A percentile compares a stretch with the other conserved stretches of the same genome.
Evolutionary conservation across 2,888 invertebrate species (phyloP).

Genomic region (Melanargia galathea): DNA sequence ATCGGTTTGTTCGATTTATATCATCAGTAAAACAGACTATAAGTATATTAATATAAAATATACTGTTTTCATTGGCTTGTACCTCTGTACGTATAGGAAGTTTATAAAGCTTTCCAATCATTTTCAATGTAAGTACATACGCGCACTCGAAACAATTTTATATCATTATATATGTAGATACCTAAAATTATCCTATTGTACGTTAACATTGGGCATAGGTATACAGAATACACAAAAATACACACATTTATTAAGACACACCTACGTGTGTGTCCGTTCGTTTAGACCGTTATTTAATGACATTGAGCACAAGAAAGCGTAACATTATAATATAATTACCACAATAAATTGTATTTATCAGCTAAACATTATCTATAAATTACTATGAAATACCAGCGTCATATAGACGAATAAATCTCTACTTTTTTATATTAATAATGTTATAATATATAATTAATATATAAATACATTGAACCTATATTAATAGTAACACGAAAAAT

Average conservation of each 20-base stretch:
- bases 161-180: not conserved
- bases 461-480: conserved; percentile 67
- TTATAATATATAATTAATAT: conserved; percentile 50
- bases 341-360: conserved; percentile 51
- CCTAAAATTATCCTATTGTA: conserved; percentile 2
- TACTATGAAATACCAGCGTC: conserved; percentile 75
- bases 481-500: conserved; percentile 59
- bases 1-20: not conserved
- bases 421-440: conserved; percentile 46
- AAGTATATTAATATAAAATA: not conserved
- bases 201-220: conserved; percentile 14
- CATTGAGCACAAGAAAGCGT: conserved; percentile 80
- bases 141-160: conserved; percentile 2
- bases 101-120: conserved; percentile 2
- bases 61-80: not conserved
- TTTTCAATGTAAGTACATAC: conserved; percentile 6
- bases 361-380: conserved; percentile 52
- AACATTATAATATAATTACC: conserved; percentile 54
- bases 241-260: too few relatives aligned
- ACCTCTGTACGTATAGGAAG: not conserved
- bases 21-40: not conserved
- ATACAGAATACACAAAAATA: conserved; percentile 6
- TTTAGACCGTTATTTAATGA: conserved; percentile 71
- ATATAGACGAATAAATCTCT: conserved; percentile 71
- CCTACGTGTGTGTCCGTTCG: conserved; percentile 5